Conservation (phyloP, 37 sponge, comb jelly and placozoan genomes). For the Halisarca cf. caerulea region DNA sequence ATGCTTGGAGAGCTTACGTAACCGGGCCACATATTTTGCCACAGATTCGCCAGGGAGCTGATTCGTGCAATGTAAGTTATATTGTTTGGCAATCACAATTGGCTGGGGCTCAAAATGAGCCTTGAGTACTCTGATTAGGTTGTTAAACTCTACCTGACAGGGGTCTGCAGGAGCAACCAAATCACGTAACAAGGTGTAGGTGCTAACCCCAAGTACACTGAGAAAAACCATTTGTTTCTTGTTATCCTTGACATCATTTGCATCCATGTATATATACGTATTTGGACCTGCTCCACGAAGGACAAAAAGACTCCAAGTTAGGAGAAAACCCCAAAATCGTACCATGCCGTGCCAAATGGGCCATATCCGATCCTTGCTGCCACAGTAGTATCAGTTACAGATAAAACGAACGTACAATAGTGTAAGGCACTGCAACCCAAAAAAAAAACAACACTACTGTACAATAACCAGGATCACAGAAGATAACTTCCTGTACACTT, state of each 20-base stretch:
- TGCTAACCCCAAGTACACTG: background rate
- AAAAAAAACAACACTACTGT: too few relatives aligned
- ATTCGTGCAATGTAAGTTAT: background rate
- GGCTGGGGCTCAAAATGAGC: slow-evolving; percentile 5
- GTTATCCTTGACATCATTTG: background rate
- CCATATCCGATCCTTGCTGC: too few relatives aligned
- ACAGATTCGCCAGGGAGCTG: background rate
- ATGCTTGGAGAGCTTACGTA: background rate
- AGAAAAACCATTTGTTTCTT: background rate
- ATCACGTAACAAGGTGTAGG: background rate
- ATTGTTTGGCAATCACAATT: background rate
- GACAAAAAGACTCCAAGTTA: background rate
- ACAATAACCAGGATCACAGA: too few relatives aligned
- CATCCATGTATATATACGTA: background rate
- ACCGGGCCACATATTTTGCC: background rate
- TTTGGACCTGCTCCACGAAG: background rate
- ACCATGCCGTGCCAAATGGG: too few relatives aligned
- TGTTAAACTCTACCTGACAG: background rate
- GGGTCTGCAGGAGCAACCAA: background rate
- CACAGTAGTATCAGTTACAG: too few relatives aligned
- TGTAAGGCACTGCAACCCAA: too few relatives aligned
- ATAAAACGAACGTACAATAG: too few relatives aligned
- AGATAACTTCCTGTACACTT: too few relatives aligned
- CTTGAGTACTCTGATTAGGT: background rate
- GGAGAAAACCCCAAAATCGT: background rate